Evolutionary conservation across 2,888 invertebrate genomes (phyloP), one percentile per base, ranked within the genome.

Genomic region (Lacanobia wlatinum): DNA sequence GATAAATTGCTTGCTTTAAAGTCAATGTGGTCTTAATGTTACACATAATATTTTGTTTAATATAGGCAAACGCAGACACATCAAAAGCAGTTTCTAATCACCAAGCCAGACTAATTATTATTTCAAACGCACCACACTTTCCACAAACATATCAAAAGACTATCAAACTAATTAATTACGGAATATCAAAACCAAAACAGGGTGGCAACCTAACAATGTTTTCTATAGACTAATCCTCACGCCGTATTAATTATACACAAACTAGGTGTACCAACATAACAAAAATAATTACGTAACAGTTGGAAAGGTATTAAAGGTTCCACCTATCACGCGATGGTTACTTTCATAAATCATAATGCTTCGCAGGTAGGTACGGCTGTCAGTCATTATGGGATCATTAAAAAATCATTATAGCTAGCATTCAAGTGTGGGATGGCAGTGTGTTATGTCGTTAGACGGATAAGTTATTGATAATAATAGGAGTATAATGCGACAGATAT

Each of bases 381-480:
- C 94, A 92, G 92, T 95, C 93, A 94, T 95, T 95, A 95, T 76
- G 89, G 80, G 88, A 91, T 94, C 95, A 95, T 96, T 96, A 95
- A 94, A 95, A 93, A 95, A 94, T 93, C 95, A 95, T 96, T 95
- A 95, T 86, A 87, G 81, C 83, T 82, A 83, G 86, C 77, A 76
- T 81, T 80, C 76, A 63, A 66, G 73, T 52, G 63, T 82, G 72
- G 66, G 80, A 81, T 80, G 61, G 60, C 80, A 66, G 69, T 50
- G 50, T 61, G 60, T 73, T 78, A 61, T 28, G 78, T 78, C 46
- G 34, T 58, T 10, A 1, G 23, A 38, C 12, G 78, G 82, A 73
- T 64, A 82, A 64, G 28, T 65, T 74, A 68, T 73, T 61, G 55
- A 52, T 65, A 53, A 60, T 28, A 56, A 46, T 28, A 23, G n/a